Evolutionary conservation across 2,888 invertebrate genomes (phyloP).

Genomic region (Busseola fusca): DNA sequence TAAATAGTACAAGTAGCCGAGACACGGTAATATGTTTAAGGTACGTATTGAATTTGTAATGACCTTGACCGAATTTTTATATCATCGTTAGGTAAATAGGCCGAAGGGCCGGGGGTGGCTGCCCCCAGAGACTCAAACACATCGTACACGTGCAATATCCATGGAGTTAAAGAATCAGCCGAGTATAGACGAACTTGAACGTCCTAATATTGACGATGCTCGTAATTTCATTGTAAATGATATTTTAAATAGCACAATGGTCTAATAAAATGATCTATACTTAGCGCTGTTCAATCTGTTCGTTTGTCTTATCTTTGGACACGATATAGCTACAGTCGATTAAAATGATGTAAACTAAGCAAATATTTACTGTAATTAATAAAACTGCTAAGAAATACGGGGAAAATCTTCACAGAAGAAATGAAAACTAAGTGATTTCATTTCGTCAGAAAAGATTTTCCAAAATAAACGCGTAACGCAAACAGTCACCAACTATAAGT

Average conservation of each 20-base stretch:
- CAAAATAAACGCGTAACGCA: slow-evolving; percentile 3
- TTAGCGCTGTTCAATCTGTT: neutral
- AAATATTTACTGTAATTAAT: neutral
- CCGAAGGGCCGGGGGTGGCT: neutral
- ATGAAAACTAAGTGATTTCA: neutral
- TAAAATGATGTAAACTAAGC: neutral
- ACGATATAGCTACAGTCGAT: neutral
- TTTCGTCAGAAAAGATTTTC: neutral
- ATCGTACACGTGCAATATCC: neutral
- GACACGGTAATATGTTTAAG: too few species aligned
- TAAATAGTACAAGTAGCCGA: too few species aligned
- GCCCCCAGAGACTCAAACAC: too few species aligned
- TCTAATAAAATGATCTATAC: neutral
- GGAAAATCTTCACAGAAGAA: neutral
- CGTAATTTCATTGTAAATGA: neutral
- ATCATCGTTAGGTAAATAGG: neutral
- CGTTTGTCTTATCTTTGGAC: neutral
- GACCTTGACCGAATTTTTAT: slow-evolving; percentile 22
- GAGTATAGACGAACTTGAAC: neutral
- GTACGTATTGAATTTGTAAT: slow-evolving; percentile 32
- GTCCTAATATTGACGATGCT: neutral
- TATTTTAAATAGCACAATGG: too few species aligned
- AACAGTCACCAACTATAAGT: slow-evolving; percentile 25
- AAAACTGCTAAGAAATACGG: neutral
- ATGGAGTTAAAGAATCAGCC: neutral